phyloP scores from a whole-genome alignment of 2,797 vertebrate genomes.

The Ceyx erithaca region DNA sequence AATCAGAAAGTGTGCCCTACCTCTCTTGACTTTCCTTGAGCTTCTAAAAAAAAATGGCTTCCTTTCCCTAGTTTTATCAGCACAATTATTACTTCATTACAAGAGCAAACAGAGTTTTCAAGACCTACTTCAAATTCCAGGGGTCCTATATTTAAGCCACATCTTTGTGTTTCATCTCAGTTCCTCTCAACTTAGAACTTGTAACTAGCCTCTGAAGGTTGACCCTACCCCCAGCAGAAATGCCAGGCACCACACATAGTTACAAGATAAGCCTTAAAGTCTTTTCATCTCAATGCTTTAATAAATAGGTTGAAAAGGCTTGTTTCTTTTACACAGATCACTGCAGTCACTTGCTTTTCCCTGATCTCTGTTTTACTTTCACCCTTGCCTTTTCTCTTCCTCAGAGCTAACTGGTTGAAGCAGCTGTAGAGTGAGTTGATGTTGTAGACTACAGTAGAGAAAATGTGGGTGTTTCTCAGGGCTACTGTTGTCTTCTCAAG shows the following conservation, averaged over 20 bases:
- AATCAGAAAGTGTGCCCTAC: slow-evolving; percentile 24
- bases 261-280: slow-evolving; percentile 17
- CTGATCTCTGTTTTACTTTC: background rate
- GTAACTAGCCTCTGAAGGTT: background rate
- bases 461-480: background rate
- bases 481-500: background rate
- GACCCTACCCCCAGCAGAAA: background rate
- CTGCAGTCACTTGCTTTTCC: background rate
- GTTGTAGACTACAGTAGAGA: background rate
- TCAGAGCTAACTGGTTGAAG: background rate
- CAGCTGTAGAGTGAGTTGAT: background rate
- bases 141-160: background rate
- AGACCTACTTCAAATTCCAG: background rate
- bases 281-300: background rate
- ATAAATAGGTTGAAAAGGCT: background rate
- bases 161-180: slow-evolving; percentile 1
- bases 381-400: background rate
- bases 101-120: slow-evolving; percentile 5
- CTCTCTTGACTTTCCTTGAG: slow-evolving; percentile 9
- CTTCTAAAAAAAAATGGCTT: background rate
- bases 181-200: background rate
- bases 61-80: background rate
- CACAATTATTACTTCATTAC: background rate
- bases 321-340: background rate
- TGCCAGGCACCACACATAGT: background rate